Evolutionary conservation across 2,888 invertebrate species (phyloP).

Genomic region (Spatulosminthurus flaviceps): DNA sequence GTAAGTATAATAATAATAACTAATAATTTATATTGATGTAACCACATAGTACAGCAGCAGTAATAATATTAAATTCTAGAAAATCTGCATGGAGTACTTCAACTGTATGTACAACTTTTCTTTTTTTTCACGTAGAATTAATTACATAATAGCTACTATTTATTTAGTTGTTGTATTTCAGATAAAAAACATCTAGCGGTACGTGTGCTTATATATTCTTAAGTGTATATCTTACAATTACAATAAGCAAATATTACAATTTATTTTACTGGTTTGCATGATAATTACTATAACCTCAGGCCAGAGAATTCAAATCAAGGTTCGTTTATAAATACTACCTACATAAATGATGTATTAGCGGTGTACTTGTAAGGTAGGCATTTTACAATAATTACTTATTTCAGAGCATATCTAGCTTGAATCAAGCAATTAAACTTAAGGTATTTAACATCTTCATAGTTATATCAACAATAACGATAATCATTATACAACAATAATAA

Average conservation of each 20-base stretch:
- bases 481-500: too few relatives aligned
- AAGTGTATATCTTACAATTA: neutral
- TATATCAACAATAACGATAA: too few relatives aligned
- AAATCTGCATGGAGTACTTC: too few relatives aligned
- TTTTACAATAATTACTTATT: conserved; percentile 10
- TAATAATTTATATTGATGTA: neutral
- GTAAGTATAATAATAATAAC: neutral
- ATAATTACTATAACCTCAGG: neutral
- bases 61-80: too few relatives aligned
- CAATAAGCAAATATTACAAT: neutral
- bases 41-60: too few relatives aligned
- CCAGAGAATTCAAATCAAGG: neutral
- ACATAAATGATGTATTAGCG: too few relatives aligned
- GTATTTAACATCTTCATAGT: too few relatives aligned
- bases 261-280: neutral
- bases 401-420: neutral
- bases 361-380: too few relatives aligned
- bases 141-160: too few relatives aligned
- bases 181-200: conserved; percentile 7
- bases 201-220: neutral
- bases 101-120: too few relatives aligned
- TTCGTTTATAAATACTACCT: neutral
- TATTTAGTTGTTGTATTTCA: neutral
- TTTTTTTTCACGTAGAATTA: too few relatives aligned
- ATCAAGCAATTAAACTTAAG: neutral